A percentile compares a stretch with the other conserved stretches of the same genome.
These are phyloP conservation scores for Heterotis niloticus DNA, from an alignment of 2,113 vertebrate genomes.

Conservation along the genomic window DNA sequence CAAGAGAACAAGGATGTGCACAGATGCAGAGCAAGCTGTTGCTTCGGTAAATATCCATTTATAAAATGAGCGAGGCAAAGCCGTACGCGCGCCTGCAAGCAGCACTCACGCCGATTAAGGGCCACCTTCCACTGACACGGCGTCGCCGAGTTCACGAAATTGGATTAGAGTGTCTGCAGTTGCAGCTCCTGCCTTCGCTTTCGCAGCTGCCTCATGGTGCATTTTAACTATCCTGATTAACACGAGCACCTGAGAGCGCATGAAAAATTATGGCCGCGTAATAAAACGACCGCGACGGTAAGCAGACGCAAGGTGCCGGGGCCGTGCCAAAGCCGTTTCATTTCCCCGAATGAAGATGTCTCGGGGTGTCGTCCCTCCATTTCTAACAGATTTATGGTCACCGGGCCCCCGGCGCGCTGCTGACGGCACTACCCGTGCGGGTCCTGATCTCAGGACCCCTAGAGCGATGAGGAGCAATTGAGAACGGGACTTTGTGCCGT, in stretches of 20 bases:
- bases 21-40: too few relatives aligned
- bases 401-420: neutral
- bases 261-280: neutral
- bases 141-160: neutral
- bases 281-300: neutral
- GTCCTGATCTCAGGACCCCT: conserved; percentile 15
- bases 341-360: neutral
- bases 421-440: neutral
- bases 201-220: neutral
- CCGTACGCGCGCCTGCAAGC: too few relatives aligned
- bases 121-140: neutral
- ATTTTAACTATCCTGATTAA: conserved; percentile 23
- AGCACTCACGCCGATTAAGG: too few relatives aligned
- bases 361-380: neutral
- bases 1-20: too few relatives aligned
- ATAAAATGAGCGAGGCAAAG: too few relatives aligned
- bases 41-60: too few relatives aligned
- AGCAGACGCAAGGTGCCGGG: neutral
- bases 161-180: neutral
- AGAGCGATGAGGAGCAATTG: conserved; percentile 27
- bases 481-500: neutral
- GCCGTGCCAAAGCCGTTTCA: neutral
- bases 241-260: conserved; percentile 11
- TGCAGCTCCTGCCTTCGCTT: neutral
- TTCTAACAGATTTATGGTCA: neutral